A percentile compares a stretch with the other conserved stretches of the same genome.
Evolutionary conservation across 2,888 invertebrate genomes (phyloP).

Genomic region (Eulithis testata): DNA sequence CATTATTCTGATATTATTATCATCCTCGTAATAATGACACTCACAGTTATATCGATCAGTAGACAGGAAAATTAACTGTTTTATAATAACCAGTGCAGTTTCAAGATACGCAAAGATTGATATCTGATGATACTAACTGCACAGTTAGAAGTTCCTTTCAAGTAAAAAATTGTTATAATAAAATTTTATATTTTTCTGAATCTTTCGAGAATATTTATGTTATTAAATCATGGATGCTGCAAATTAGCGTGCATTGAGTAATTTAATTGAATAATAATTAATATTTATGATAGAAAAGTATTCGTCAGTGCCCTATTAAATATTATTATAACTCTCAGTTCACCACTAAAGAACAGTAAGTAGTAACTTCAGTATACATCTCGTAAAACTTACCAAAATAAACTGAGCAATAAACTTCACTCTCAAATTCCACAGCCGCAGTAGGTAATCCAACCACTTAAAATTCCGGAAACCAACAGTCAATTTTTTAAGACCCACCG

Average conservation of each 20-base stretch:
- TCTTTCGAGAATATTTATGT: too few relatives aligned
- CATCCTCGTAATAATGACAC: slow-evolving; percentile 10
- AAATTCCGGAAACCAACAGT: slow-evolving; percentile 40
- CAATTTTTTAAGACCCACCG: slow-evolving; percentile 28
- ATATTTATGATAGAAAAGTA: too few relatives aligned
- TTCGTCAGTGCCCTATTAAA: too few relatives aligned
- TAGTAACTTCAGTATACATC: background rate
- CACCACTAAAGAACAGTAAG: too few relatives aligned
- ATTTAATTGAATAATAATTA: too few relatives aligned
- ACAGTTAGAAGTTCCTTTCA: too few relatives aligned
- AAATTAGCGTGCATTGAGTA: too few relatives aligned
- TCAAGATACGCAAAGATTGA: slow-evolving; percentile 9
- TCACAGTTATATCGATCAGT: slow-evolving; percentile 9
- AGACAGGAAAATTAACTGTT: slow-evolving; percentile 27
- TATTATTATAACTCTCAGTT: too few relatives aligned
- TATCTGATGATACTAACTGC: slow-evolving; percentile 3
- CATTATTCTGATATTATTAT: slow-evolving; percentile 18
- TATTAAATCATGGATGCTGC: too few relatives aligned
- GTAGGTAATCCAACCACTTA: slow-evolving; percentile 33
- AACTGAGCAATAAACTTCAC: slow-evolving; percentile 15
- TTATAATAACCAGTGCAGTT: slow-evolving; percentile 19
- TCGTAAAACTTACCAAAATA: background rate
- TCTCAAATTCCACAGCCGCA: slow-evolving; percentile 19
- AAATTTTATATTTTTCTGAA: too few relatives aligned
- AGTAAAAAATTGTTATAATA: too few relatives aligned